Base-by-base conservation (phyloP, 2,888 invertebrate genomes). In the Drosophila peninsularis region DNA sequence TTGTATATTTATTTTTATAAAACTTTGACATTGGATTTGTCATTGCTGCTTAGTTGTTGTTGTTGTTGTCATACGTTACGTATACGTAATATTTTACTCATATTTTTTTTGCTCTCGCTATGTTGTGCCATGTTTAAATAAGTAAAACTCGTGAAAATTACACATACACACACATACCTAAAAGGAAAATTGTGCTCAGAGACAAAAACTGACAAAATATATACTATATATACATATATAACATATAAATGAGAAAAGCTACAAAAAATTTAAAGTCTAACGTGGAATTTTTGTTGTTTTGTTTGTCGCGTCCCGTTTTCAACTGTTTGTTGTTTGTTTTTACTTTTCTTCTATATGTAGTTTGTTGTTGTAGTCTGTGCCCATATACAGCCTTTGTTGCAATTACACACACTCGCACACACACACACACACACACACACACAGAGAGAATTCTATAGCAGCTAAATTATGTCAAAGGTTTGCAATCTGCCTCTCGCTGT, bases 11-110 rank as follows among this genome's bases (percentile, higher is more conserved):
- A 83, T 89, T 88, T 87, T 82, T 85, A 83, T 86, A 82, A 88
- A 82, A 67, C 78, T 88, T 88, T 89, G 90, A 90, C 90, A 90
- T 90, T 91, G 90, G 88, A 82, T 90, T 88, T 90, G 90, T 90
- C 90, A 90, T 90, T 90, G 89, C 78, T 85, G 56, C 62, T 21
- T 36, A 56, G 50, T 66, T 56, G 63, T 71, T 60, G 62, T 68
- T 42, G 21, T 19, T 67, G 44, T 52, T 69, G 54, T 41, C 63
- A 61, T 74, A 71, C 65, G 76, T 73, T 75, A 73, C 85, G 88
- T 85, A 85, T 85, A 79, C 88, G 88, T 85, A 88, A 87, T 85
- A 73, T 71, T 41, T 72, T 62, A 37, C 49, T 54, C 45, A 52
- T 57, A 42, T 14, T 42, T 42, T 30, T 32, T 57, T 32, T 30